Percentiles rank a stretch among this genome's conserved stretches.
phyloP scores from a whole-genome alignment of 2,113 vertebrate genomes.

The Daboia siamensis region DNA sequence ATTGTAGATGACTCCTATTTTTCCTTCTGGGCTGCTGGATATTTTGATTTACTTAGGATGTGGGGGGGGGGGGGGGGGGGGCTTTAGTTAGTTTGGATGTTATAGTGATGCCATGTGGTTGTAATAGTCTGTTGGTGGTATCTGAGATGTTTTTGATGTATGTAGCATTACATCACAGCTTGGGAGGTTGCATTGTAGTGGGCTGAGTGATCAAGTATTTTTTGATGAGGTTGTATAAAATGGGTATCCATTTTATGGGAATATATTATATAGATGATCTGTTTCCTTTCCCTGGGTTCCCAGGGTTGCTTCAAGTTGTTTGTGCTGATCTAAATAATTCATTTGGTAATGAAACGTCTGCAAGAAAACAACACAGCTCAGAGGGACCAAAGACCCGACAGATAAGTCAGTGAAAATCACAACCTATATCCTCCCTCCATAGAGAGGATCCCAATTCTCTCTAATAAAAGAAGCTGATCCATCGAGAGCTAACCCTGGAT shows the following conservation, averaged over 20 bases:
- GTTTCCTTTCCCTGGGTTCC: neutral
- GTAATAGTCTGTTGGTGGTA: neutral
- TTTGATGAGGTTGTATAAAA: neutral
- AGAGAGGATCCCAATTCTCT: neutral
- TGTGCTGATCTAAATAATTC: neutral
- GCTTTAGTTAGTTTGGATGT: neutral
- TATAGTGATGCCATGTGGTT: neutral
- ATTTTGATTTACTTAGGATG: neutral
- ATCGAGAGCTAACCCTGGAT: neutral
- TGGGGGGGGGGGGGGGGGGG: accelerated
- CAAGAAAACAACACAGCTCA: neutral
- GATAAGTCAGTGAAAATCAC: neutral
- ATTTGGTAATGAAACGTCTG: neutral
- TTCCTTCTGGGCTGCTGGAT: neutral
- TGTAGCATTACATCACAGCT: neutral
- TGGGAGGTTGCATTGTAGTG: neutral
- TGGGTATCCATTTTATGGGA: neutral
- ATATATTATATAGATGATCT: neutral
- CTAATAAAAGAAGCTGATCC: too few relatives aligned
- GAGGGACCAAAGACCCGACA: neutral
- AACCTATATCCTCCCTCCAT: neutral
- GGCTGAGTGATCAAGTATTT: neutral
- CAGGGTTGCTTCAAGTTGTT: neutral
- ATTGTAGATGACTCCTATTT: neutral
- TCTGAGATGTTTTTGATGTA: neutral